phyloP scores from a whole-genome alignment of 2,797 vertebrate genomes.

The Pseudochaenichthys georgianus region DNA sequence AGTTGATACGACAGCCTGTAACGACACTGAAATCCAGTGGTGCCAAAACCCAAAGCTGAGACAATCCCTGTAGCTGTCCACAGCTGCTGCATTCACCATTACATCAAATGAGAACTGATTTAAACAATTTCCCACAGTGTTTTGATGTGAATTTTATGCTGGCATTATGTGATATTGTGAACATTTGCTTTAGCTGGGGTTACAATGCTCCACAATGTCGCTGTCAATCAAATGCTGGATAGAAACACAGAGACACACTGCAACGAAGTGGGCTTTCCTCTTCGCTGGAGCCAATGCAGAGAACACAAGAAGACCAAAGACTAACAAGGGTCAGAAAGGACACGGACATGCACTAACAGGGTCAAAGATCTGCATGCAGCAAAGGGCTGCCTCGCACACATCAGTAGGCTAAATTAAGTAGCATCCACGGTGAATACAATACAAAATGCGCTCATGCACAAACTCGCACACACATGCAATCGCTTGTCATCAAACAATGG shows the following conservation, averaged over 20 bases:
- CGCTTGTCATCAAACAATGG: conserved; percentile 70
- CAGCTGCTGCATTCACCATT: conserved; percentile 48
- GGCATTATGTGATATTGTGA: conserved; percentile 38
- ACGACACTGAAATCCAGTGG: conserved; percentile 54
- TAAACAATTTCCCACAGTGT: conserved; percentile 53
- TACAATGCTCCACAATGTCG: conserved; percentile 46
- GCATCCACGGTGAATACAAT: conserved; percentile 39
- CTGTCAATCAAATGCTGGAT: conserved; percentile 53
- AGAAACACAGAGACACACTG: conserved; percentile 33
- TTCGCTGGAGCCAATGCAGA: conserved; percentile 57
- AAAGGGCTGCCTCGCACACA: conserved; percentile 43
- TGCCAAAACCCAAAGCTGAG: conserved; percentile 40
- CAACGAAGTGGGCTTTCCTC: conserved; percentile 66
- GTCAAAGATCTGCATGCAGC: conserved; percentile 59
- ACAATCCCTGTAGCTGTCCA: conserved; percentile 45
- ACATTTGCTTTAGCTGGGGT: conserved; percentile 39
- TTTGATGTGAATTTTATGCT: conserved; percentile 51
- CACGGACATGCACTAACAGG: conserved; percentile 43
- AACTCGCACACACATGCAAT: conserved; percentile 54
- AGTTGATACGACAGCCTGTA: conserved; percentile 53
- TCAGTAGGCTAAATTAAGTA: conserved; percentile 68
- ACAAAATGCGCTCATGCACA: conserved; percentile 44
- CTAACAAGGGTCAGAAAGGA: conserved; percentile 76
- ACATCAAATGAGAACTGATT: conserved; percentile 53
- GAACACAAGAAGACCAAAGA: conserved; percentile 50